Conservation (phyloP, 2,888 invertebrate species). For the Zygothrica quintamaculata region DNA sequence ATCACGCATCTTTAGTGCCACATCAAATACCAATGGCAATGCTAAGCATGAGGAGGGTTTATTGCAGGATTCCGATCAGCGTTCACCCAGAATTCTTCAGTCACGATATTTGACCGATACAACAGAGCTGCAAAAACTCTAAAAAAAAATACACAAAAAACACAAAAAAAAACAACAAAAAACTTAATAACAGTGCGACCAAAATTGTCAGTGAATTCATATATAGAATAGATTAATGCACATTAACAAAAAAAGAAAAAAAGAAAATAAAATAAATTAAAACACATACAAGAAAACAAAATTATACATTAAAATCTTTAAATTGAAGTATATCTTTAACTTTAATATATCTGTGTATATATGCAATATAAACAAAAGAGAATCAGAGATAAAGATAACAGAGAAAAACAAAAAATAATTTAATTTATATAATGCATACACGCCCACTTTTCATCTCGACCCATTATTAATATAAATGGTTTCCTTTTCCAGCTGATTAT, state of each 20-base stretch:
- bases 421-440: background rate
- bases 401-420: background rate
- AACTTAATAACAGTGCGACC: too few species aligned
- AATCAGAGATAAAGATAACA: background rate
- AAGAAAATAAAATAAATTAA: too few species aligned
- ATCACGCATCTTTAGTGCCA: constrained; percentile 84
- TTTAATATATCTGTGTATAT: background rate
- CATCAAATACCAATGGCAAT: constrained; percentile 18
- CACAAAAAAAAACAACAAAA: too few species aligned
- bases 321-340: background rate
- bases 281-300: too few species aligned
- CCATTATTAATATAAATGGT: background rate
- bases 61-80: constrained; percentile 68
- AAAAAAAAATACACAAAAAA: constrained; percentile 28
- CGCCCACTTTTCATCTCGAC: background rate
- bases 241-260: too few species aligned
- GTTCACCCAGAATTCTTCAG: constrained; percentile 80
- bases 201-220: background rate
- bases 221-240: constrained; percentile 2
- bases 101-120: constrained; percentile 81
- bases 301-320: background rate
- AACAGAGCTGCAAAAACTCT: constrained; percentile 84
- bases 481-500: too few species aligned
- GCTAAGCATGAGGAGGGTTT: constrained; percentile 82
- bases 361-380: too few species aligned